Base-by-base conservation (phyloP, 2,888 invertebrate species). In the Tryphoninae sp. region DNA sequence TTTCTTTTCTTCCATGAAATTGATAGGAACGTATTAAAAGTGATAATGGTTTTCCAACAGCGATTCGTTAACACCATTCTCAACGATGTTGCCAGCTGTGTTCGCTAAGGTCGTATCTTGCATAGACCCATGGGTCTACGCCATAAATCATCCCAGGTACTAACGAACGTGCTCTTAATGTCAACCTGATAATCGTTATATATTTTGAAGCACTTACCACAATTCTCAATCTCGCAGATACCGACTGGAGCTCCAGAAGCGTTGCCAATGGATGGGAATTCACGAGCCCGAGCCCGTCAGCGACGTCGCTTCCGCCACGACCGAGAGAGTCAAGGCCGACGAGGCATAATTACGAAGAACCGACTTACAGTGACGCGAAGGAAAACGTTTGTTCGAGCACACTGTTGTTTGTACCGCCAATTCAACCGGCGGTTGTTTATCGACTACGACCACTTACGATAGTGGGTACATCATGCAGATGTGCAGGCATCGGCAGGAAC, bases 51-150 rank as follows among this genome's bases (percentile, higher is more conserved):
- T 49, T 80, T n/a, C 72, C 67, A 62, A 0, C 85, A 93, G 93
- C 22, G 91, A 92, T 16, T 82, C 91, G 16, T 84, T 93, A 45
- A 93, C 93, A 11, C 93, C 93, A 2, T 88, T 93, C 51, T 89
- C 93, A 0, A 96, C 97, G 0, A 97, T 97, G 97, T 95, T 97
- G 86, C 97, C 97, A 3, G 97, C 97, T 0, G 95, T 96, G 83
- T 94, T 97, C 45, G 97, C 97, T 89, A 98, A 98, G 93, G 93
- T 95, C 72, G 97, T 98, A 0, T 97, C 98, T 0, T 97, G 98
- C 92, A 95, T 98, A 89, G 98, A 98, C 92, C 98, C 98, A 0
- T 97, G 97, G 93, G 95, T 97, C 1, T 97, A 97, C 88, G 97
- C 97, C 3, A 97, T 97, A 86, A 97, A 97, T 89, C 98, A 98